Conservation (phyloP, 2,797 vertebrate genomes). For the Leptoclinus maculatus region DNA sequence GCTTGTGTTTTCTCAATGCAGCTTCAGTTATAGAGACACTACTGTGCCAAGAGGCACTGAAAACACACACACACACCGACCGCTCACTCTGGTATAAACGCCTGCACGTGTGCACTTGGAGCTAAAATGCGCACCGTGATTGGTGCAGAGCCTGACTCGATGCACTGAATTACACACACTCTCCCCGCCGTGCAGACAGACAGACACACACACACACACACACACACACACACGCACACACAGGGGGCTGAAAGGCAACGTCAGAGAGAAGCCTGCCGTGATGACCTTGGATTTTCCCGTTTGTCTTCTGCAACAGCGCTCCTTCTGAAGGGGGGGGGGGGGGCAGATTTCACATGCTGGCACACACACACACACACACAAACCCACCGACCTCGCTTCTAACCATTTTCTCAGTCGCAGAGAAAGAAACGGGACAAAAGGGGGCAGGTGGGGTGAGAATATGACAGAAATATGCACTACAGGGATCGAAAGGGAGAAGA, state of each 20-base stretch:
- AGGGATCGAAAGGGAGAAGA: slow-evolving; percentile 60
- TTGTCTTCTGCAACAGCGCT: slow-evolving; percentile 66
- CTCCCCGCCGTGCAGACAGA: slow-evolving; percentile 21
- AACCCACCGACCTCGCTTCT: slow-evolving; percentile 35
- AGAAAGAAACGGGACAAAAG: neutral
- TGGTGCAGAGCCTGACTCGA: slow-evolving; percentile 75
- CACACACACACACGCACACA: slow-evolving; percentile 24
- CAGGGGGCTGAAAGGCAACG: slow-evolving; percentile 59
- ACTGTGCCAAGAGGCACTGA: slow-evolving; percentile 62
- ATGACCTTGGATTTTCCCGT: slow-evolving; percentile 86
- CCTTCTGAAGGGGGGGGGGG: slow-evolving; percentile 56
- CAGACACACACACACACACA: slow-evolving; percentile 40
- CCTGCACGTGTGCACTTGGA: slow-evolving; percentile 73
- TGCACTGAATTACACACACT: slow-evolving; percentile 65
- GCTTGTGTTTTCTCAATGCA: slow-evolving; percentile 70
- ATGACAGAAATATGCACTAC: slow-evolving; percentile 41
- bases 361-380: slow-evolving; percentile 40
- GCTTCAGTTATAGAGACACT: slow-evolving; percentile 68
- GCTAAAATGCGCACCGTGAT: slow-evolving; percentile 73
- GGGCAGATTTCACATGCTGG: slow-evolving; percentile 57
- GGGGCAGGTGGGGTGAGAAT: slow-evolving; percentile 17
- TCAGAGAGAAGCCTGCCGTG: slow-evolving; percentile 67
- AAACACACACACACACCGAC: slow-evolving; percentile 34
- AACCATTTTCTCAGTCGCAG: slow-evolving; percentile 54
- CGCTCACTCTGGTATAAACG: slow-evolving; percentile 66